A percentile compares a stretch with the other conserved stretches of the same genome.
Evolutionary conservation across 2,113 vertebrate species (phyloP).

Genomic region (Tychaedon coryphoeus): DNA sequence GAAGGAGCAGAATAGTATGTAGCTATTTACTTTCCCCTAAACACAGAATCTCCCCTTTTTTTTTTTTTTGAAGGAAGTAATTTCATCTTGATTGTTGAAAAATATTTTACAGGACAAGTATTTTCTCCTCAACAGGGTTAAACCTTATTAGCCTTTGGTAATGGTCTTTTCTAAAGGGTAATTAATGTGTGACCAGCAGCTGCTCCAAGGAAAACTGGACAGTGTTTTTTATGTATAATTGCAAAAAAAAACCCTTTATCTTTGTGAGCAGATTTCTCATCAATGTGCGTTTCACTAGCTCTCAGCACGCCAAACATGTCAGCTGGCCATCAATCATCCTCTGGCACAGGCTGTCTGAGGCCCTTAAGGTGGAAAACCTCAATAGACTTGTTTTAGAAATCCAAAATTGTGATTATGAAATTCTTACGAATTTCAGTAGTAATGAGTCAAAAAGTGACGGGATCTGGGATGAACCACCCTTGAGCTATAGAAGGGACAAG

Average conservation of each 20-base stretch:
- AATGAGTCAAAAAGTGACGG: not conserved
- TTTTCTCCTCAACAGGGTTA: not conserved
- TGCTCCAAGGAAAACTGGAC: not conserved
- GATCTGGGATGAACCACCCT: not conserved
- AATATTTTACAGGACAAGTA: not conserved
- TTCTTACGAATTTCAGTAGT: not conserved
- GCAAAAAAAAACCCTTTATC: not conserved
- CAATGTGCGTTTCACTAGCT: not conserved
- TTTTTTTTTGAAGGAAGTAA: not conserved
- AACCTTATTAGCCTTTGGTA: constrained; percentile 4
- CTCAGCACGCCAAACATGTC: not conserved
- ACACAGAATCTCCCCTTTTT: not conserved
- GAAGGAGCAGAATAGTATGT: not conserved
- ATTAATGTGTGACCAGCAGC: constrained; percentile 1
- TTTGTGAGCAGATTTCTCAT: not conserved
- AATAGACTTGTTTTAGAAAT: not conserved
- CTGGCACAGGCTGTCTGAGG: not conserved
- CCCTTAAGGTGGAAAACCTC: not conserved
- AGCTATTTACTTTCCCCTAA: not conserved
- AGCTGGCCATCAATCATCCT: not conserved
- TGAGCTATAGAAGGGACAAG: not conserved
- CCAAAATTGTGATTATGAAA: not conserved
- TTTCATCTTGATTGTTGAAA: not conserved
- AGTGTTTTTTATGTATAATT: not conserved
- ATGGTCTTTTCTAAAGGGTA: constrained; percentile 13